Evolutionary conservation across 2,113 vertebrate species (phyloP), one percentile per base, ranked within the genome.

Genomic region (Eptesicus fuscus): DNA sequence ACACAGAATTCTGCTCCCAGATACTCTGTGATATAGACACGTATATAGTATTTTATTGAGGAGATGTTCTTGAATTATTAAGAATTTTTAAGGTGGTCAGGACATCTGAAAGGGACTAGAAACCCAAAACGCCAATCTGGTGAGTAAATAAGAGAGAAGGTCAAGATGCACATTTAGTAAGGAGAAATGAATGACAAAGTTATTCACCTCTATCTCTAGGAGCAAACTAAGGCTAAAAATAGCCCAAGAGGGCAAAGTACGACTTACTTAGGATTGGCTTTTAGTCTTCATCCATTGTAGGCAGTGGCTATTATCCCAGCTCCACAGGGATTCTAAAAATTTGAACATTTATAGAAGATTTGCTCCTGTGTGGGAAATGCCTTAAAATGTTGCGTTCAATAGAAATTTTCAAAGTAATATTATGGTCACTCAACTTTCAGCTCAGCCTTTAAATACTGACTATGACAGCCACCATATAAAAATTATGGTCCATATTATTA

Each of bases 31-130:
- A 23, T n/a, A 65, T 7, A 42, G 30, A 9, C 47, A 85, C 6
- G 18, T 5, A 67, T 25, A 73, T 10, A 44, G n/a, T 11, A 78
- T 71, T 84, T 95, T 25, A 92, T 2, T 78, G 40, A 76, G 11
- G 9, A 35, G 71, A 8, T 35, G 25, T 65, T 30, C n/a, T 49
- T 92, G 47, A 83, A 92, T 88, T 69, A 93, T 56, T 91, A 86
- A 85, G n/a, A 83, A 67, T 85, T 6, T 77, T 77, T 78, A 88
- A 82, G 25, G 3, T 69, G 65, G 22, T 51, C 35, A 96, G 56
- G 91, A 91, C 2, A 89, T 23, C 76, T 51, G 9, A 91, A 95
- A 83, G n/a, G n/a, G 47, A 96, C 92, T 96, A 95, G 42, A 93
- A 90, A 63, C 28, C 35, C 28, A 91, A 91, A 70, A 37, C 77